Percentiles rank a stretch among this genome's conserved stretches.
Evolutionary conservation across 2,888 invertebrate genomes (phyloP).

Genomic region (Drosophila differens): DNA sequence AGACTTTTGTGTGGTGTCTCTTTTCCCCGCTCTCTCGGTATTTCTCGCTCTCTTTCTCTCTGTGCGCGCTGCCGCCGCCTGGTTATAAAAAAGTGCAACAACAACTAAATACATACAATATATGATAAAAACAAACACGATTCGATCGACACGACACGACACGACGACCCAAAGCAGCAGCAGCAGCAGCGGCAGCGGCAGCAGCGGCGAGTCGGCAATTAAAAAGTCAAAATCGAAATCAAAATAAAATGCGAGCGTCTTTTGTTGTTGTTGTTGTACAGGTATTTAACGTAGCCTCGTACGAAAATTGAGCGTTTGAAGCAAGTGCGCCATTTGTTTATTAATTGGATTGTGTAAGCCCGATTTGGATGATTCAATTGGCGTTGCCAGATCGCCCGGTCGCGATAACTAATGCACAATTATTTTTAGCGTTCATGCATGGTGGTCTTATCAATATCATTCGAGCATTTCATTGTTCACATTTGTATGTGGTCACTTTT

Average conservation of each 20-base stretch:
- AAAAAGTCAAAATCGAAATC: conserved; percentile 52
- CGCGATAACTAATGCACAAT: conserved; percentile 22
- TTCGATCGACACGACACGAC: conserved; percentile 63
- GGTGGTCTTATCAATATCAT: conserved; percentile 34
- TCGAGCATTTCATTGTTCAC: conserved; percentile 1
- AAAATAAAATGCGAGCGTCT: conserved; percentile 28
- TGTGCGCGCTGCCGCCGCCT: conserved; percentile 34
- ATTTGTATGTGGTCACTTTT: neutral
- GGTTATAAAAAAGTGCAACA: conserved; percentile 78
- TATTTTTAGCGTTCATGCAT: conserved; percentile 12
- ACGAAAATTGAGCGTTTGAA: conserved; percentile 20
- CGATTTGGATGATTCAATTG: conserved; percentile 26
- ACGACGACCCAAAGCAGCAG: conserved; percentile 58
- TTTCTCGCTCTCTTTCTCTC: conserved; percentile 15
- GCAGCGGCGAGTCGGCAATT: conserved; percentile 32
- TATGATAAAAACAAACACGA: conserved; percentile 73
- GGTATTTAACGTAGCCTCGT: conserved; percentile 17
- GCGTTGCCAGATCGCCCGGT: conserved; percentile 45
- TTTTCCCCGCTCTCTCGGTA: conserved; percentile 5
- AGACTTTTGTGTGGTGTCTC: conserved; percentile 16
- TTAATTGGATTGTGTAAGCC: conserved; percentile 40
- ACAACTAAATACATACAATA: conserved; percentile 58
- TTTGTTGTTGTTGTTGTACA: conserved; percentile 21
- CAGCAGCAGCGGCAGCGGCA: neutral
- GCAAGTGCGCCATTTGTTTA: conserved; percentile 54